A percentile compares a stretch with the other conserved stretches of the same genome.
Evolutionary conservation across 2,797 vertebrate species (phyloP).

Genomic region (Eurystomus glaucurus): DNA sequence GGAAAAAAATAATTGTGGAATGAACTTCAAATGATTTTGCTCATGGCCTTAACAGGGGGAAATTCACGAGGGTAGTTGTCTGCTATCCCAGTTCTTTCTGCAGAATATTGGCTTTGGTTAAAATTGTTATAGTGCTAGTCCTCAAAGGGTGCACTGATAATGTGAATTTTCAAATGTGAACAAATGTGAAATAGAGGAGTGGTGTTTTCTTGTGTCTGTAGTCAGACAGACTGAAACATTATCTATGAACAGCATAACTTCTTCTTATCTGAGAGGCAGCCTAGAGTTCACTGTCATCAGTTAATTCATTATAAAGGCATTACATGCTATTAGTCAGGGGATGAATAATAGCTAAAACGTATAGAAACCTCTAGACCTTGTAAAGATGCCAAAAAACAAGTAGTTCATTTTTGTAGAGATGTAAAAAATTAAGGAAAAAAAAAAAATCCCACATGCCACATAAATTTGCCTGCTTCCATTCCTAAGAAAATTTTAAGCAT

Average conservation of each 20-base stretch:
- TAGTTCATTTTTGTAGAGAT: not conserved
- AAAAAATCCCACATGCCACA: not conserved
- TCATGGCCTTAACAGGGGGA: not conserved
- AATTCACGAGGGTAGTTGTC: not conserved
- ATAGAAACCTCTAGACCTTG: not conserved
- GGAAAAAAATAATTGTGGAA: not conserved
- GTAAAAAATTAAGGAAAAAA: not conserved
- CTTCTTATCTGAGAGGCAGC: not conserved
- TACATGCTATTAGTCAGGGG: not conserved
- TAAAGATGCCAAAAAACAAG: not conserved
- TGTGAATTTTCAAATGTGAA: not conserved
- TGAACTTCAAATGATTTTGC: not conserved
- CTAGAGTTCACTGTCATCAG: not conserved
- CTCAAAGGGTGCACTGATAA: not conserved
- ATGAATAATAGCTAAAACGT: constrained; percentile 1
- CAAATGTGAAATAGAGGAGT: not conserved
- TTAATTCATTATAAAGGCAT: constrained; percentile 12
- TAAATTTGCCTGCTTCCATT: not conserved
- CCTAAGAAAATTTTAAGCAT: not conserved
- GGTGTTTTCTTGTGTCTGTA: not conserved
- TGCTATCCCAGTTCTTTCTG: not conserved
- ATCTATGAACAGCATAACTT: not conserved
- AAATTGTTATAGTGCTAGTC: not conserved
- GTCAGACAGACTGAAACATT: not conserved
- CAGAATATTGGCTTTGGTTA: not conserved